Conservation (phyloP, 2,888 invertebrate genomes). For the Corythucha ciliata region DNA sequence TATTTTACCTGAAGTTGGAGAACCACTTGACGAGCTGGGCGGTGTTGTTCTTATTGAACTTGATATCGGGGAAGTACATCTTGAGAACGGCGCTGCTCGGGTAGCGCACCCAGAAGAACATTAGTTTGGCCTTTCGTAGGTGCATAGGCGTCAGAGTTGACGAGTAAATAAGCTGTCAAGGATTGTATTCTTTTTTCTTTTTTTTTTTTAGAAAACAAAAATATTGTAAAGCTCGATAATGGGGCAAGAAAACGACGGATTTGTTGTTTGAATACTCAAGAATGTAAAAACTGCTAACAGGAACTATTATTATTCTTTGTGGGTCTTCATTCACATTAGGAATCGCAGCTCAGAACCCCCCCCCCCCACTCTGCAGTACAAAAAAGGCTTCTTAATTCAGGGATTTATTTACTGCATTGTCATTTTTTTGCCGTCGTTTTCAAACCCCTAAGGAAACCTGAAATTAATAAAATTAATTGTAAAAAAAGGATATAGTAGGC, state of each 20-base stretch:
- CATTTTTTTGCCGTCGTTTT: background rate
- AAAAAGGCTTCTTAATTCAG: conserved; percentile 15
- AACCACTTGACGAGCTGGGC: conserved; percentile 99
- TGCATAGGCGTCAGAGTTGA: conserved; percentile 99
- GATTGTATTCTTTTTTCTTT: conserved; percentile 4
- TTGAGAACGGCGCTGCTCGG: conserved; percentile 98
- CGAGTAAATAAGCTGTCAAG: conserved; percentile 81
- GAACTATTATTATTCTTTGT: conserved; percentile 18
- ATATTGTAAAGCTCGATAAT: background rate
- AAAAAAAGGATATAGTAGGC: conserved; percentile 95
- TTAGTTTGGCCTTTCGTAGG: conserved; percentile 98
- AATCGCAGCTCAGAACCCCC: background rate
- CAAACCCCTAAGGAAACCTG: too few species aligned
- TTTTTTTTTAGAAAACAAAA: background rate
- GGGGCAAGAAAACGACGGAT: background rate
- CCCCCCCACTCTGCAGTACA: background rate
- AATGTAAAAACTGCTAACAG: too few species aligned
- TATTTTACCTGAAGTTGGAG: conserved; percentile 99
- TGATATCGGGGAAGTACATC: conserved; percentile 99
- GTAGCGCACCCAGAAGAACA: conserved; percentile 99
- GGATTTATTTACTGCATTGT: conserved; percentile 20
- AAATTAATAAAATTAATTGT: too few species aligned
- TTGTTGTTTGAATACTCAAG: conserved; percentile 9
- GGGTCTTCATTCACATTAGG: conserved; percentile 17
- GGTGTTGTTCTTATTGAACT: conserved; percentile 99